Conservation (phyloP, 2,888 invertebrate genomes). For the Melanotus villosus region DNA sequence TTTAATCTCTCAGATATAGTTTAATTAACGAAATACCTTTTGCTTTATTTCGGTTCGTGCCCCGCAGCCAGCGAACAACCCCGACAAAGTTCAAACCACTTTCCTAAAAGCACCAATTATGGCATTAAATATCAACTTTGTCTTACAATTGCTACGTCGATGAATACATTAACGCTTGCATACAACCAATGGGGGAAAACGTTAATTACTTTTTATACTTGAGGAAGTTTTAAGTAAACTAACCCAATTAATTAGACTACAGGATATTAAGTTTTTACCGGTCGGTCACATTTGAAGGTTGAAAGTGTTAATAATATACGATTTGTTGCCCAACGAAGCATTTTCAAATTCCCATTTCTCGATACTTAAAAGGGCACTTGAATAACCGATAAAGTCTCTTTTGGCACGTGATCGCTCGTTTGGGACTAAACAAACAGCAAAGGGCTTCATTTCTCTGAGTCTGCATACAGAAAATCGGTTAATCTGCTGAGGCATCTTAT, state of each 20-base stretch:
- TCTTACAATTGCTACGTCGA: conserved; percentile 20
- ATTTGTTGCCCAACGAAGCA: too few relatives aligned
- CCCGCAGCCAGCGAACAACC: conserved; percentile 28
- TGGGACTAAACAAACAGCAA: conserved; percentile 18
- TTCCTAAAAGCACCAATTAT: conserved; percentile 45
- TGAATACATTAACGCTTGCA: conserved; percentile 33
- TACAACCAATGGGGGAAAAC: conserved; percentile 5
- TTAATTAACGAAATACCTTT: conserved; percentile 63
- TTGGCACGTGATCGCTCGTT: not conserved
- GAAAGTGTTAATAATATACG: conserved; percentile 3
- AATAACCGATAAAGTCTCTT: conserved; percentile 6
- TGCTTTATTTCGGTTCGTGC: conserved; percentile 55
- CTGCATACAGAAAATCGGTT: conserved; percentile 30
- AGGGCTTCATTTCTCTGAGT: conserved; percentile 25
- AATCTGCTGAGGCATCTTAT: conserved; percentile 34
- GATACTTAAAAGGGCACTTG: not conserved
- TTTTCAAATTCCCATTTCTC: not conserved
- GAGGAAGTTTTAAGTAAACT: not conserved
- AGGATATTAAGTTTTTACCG: too few relatives aligned
- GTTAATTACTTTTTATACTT: conserved; percentile 27
- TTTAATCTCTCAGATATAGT: conserved; percentile 63
- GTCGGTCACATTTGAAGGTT: too few relatives aligned
- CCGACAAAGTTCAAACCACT: conserved; percentile 39
- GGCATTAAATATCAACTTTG: conserved; percentile 36
- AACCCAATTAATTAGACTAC: too few relatives aligned